Base-by-base conservation (phyloP, 1,140 invertebrate genomes). In the Drosophila grimshawi region DNA sequence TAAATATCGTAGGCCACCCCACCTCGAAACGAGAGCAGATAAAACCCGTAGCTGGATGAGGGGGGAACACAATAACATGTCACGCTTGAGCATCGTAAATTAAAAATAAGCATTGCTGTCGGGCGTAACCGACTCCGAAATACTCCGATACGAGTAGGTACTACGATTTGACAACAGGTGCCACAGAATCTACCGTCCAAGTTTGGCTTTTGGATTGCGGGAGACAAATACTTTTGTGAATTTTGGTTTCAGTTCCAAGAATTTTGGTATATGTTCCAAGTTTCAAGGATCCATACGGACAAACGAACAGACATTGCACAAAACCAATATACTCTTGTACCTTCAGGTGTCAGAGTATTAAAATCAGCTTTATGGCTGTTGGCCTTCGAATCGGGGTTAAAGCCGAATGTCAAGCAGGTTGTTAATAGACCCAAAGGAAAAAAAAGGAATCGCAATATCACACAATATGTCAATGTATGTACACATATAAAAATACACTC, bases 41-140 rank as follows among this genome's bases (percentile, higher is more conserved):
- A 48, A 41, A 5, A 27, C 33, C 19, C 5, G 10, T 4, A 8
- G 11, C n/a, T 52, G 32, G 32, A 0, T 19, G 5, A 0, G 33
- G 41, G 10, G 33, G 33, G 55, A 68, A 73, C 81, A 85, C 81
- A 83, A 83, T 85, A 85, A 76, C 81, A 59, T 85, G 81, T 77
- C 56, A 61, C 73, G 81, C 67, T 66, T 30, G 72, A 46, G 52
- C 59, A 77, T 77, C 76, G 76, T 85, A 80, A 83, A 85, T 80
- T 65, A 85, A 53, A 83, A 73, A 19, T 1, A 19, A 19, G 19
- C 19, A 19, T 19, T 19, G 19, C 19, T 1, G 19, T 19, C 19
- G 2, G 19, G 19, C 19, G 19, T 19, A 19, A 19, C 19, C 19
- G 19, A 19, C 19, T 19, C 19, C 19, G 19, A 19, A 19, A 19